Evolutionary conservation across 2,888 invertebrate genomes (phyloP).

Genomic region (Lithophane leautieri): DNA sequence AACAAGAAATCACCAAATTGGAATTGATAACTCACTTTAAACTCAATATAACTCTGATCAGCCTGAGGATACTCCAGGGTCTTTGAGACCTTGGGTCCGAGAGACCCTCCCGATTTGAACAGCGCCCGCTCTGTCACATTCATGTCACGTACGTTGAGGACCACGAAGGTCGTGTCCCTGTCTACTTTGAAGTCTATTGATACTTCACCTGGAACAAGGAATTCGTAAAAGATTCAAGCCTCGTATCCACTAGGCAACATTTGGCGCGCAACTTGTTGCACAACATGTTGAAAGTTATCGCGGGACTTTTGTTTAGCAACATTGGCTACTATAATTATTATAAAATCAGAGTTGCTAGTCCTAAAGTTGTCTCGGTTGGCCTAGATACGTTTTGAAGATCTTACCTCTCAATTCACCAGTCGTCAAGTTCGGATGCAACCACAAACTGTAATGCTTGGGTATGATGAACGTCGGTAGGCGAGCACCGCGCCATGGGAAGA

Average conservation of each 20-base stretch:
- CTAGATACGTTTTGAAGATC: neutral
- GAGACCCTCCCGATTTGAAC: constrained; percentile 87
- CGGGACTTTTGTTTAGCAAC: too few species aligned
- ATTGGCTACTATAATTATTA: too few species aligned
- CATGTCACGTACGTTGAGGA: constrained; percentile 96
- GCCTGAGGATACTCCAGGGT: constrained; percentile 95
- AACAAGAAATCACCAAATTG: too few species aligned
- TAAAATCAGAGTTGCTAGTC: too few species aligned
- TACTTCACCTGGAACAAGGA: constrained; percentile 92
- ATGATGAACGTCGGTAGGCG: constrained; percentile 94
- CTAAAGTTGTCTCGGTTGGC: too few species aligned
- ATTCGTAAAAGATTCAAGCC: too few species aligned
- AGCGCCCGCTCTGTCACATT: constrained; percentile 95
- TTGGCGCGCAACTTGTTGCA: too few species aligned
- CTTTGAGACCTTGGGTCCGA: constrained; percentile 93
- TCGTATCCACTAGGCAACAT: too few species aligned
- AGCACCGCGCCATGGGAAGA: constrained; percentile 88
- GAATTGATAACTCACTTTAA: constrained; percentile 86
- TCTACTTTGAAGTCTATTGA: constrained; percentile 96
- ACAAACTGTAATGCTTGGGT: constrained; percentile 96
- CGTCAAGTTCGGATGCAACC: constrained; percentile 97
- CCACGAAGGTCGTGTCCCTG: constrained; percentile 95
- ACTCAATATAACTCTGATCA: constrained; percentile 96
- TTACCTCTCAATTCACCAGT: constrained; percentile 96
- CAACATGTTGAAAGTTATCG: too few species aligned